Base-by-base conservation (phyloP, 2,113 vertebrate species). In the Turdus rufiventris region DNA sequence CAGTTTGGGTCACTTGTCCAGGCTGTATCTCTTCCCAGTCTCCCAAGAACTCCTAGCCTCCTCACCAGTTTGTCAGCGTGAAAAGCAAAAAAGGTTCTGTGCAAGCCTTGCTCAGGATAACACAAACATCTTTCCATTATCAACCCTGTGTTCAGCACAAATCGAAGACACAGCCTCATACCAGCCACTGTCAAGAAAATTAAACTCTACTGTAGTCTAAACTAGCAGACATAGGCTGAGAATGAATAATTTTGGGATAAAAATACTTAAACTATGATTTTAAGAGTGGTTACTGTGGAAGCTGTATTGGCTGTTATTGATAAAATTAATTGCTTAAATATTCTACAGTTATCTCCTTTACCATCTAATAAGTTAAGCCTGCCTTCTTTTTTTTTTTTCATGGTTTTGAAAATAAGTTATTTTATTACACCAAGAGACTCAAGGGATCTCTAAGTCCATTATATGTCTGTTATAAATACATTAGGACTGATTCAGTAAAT, bases 61-160 rank as follows among this genome's bases (percentile, higher is more conserved):
- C n/a, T 25, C 24, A 13, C 10, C 10, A 53, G 12, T 1, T 1
- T 25, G 10, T 3, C 36, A 19, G 13, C 19, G 12, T 0, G 0
- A 38, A 43, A 74, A 45, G 28, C 8, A 63, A 9, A 15, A 65
- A 72, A 65, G 5, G 12, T 6, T 38, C 38, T 66, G 33, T n/a
- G 3, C 3, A 17, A 74, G 14, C 20, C 11, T 24, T 75, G n/a
- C 24, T 67, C 47, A 54, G 40, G 1, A 40, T 47, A 26, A 40
- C 14, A 34, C n/a, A 67, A n/a, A 26, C 3, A 15, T 31, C 10
- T 67, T 20, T 75, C 0, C 31, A 8, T 67, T 40, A 80, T 19
- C 58, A 61, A 21, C 25, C 3, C 2, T 26, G 11, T 26, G 25
- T 9, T 75, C 29, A 68, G 5, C 25, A 60, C 5, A 67, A 67